Evolutionary conservation across 1,140 invertebrate genomes (phyloP).

Genomic region (Drosophila serrata): DNA sequence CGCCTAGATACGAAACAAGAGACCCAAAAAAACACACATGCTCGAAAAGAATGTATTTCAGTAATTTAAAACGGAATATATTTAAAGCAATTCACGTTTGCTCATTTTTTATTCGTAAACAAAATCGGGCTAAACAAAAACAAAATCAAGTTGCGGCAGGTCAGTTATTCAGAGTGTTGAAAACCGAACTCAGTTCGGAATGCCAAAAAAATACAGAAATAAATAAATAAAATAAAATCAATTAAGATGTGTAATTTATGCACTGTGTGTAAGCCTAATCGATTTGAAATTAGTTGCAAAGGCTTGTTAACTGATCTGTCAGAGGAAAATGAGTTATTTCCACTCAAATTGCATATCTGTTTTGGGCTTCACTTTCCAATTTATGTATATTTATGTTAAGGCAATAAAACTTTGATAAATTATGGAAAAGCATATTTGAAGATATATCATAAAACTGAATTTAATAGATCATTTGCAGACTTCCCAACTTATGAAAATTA

Average conservation of each 20-base stretch:
- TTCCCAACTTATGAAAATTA: no score
- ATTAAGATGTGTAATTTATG: slow-evolving; percentile 29
- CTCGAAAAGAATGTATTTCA: slow-evolving; percentile 36
- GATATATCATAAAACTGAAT: background rate
- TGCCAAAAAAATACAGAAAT: slow-evolving; percentile 42
- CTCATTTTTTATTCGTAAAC: slow-evolving; percentile 34
- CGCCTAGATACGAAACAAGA: slow-evolving; percentile 52
- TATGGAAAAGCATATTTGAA: background rate
- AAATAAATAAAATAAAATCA: slow-evolving; percentile 13
- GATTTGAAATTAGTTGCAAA: slow-evolving; percentile 26
- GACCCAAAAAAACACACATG: slow-evolving; percentile 29
- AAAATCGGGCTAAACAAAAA: slow-evolving; percentile 36
- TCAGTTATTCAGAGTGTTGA: slow-evolving; percentile 58
- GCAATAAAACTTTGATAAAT: background rate
- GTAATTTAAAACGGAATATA: slow-evolving; percentile 53
- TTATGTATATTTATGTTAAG: background rate
- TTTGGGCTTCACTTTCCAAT: background rate
- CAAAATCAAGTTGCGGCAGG: slow-evolving; percentile 63
- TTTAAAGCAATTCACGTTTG: slow-evolving; percentile 44
- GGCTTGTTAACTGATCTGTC: slow-evolving; percentile 47
- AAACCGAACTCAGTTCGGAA: slow-evolving; percentile 48
- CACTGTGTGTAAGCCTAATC: slow-evolving; percentile 25
- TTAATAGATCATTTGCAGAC: background rate
- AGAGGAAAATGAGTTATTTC: slow-evolving; percentile 17
- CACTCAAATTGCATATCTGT: background rate